Conservation (phyloP, 2,888 invertebrate species). For the Thecocarcelia acutangulata region DNA sequence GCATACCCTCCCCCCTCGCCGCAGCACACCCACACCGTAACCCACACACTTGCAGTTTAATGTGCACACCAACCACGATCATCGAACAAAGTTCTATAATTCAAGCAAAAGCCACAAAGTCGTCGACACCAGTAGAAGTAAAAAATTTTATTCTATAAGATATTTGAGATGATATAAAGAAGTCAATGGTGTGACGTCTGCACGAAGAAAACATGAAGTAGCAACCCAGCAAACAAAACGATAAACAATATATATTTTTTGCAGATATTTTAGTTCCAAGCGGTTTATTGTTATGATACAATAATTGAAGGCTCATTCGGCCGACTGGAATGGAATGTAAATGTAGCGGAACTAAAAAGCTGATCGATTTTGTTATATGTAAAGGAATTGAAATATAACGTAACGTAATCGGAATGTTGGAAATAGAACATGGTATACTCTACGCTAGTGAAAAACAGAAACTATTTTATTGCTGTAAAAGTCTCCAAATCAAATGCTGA, state of each 20-base stretch:
- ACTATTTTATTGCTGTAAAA: no score
- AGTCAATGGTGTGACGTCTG: constrained; percentile 59
- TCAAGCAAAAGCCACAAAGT: constrained; percentile 64
- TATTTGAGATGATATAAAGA: constrained; percentile 54
- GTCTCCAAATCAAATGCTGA: no score
- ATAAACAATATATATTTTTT: neutral
- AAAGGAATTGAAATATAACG: no score
- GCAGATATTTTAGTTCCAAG: no score
- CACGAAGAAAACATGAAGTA: constrained; percentile 43
- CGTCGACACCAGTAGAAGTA: constrained; percentile 54
- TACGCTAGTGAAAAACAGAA: no score
- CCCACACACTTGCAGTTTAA: neutral
- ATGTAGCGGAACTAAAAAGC: no score
- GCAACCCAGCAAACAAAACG: neutral
- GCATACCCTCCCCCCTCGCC: neutral
- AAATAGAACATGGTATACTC: no score
- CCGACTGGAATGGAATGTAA: no score
- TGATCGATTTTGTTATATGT: no score
- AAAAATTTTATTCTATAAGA: constrained; percentile 31
- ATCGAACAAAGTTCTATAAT: constrained; percentile 61
- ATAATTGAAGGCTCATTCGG: no score
- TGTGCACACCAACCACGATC: constrained; percentile 10
- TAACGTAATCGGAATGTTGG: no score
- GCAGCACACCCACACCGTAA: constrained; percentile 9
- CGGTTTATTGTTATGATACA: no score